A percentile compares a stretch with the other conserved stretches of the same genome.
These are phyloP conservation scores for Tympanuchus pallidicinctus DNA, from an alignment of 2,113 vertebrate species.

Conservation along the genomic window DNA sequence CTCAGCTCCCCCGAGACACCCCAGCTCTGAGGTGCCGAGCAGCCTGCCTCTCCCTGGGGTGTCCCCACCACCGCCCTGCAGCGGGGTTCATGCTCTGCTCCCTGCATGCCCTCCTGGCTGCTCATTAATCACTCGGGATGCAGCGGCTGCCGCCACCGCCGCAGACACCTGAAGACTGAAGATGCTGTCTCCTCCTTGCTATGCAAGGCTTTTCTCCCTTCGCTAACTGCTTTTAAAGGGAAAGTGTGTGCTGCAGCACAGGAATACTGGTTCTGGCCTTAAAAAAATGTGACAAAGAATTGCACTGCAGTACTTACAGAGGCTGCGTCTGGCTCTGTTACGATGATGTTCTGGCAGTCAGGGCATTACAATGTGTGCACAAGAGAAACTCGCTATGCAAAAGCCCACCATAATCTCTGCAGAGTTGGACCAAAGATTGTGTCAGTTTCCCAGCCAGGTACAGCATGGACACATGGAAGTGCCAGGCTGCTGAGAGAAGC, in stretches of 20 bases:
- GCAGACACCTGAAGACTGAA: constrained; percentile 9
- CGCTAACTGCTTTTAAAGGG: not conserved
- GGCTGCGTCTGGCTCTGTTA: not conserved
- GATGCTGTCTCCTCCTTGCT: not conserved
- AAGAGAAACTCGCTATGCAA: not conserved
- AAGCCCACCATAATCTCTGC: not conserved
- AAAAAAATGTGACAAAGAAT: not conserved
- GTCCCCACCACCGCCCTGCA: not conserved
- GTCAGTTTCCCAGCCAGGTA: not conserved
- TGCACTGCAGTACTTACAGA: not conserved
- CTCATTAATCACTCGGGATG: constrained; percentile 29
- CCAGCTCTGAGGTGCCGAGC: accelerated
- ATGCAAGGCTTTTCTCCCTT: not conserved
- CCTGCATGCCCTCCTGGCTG: not conserved
- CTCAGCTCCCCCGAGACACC: not conserved
- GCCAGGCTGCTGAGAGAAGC: not conserved
- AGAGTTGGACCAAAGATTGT: not conserved
- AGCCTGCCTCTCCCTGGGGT: constrained; percentile 15
- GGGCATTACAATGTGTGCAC: accelerated
- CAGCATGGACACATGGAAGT: not conserved
- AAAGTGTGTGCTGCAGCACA: not conserved
- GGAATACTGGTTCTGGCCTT: not conserved
- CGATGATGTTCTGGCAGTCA: not conserved
- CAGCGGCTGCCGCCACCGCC: not conserved
- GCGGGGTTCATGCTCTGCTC: not conserved